Conservation (phyloP, 2,888 invertebrate species). For the Callimorpha dominula region DNA sequence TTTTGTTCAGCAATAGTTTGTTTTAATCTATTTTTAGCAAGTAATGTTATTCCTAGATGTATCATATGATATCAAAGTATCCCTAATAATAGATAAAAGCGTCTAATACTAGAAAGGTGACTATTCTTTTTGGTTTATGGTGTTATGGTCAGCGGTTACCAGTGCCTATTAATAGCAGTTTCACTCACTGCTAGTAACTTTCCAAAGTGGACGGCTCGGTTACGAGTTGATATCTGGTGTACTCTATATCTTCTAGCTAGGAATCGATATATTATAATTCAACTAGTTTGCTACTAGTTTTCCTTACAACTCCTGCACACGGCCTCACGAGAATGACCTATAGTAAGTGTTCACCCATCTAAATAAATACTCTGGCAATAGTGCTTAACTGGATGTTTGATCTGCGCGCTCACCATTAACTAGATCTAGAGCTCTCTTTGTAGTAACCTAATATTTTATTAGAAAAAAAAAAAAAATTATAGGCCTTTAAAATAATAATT, state of each 20-base stretch:
- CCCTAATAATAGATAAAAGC: background rate
- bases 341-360: background rate
- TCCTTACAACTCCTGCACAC: background rate
- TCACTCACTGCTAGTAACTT: background rate
- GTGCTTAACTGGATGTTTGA: background rate
- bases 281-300: background rate
- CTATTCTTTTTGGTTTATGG: background rate
- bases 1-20: background rate
- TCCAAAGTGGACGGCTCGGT: background rate
- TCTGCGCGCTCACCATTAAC: background rate
- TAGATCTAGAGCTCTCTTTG: background rate
- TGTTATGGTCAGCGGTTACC: no score
- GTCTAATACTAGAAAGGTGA: background rate
- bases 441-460: background rate
- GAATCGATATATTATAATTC: background rate
- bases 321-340: background rate
- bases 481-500: background rate
- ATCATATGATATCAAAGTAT: background rate
- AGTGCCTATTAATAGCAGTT: background rate
- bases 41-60: background rate
- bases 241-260: background rate
- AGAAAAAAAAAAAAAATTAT: no score
- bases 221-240: background rate
- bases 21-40: background rate
- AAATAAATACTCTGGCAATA: background rate